Percentiles rank a stretch among this genome's conserved stretches.
phyloP scores from a whole-genome alignment of 1,140 invertebrate species.

The Manduca sexta region DNA sequence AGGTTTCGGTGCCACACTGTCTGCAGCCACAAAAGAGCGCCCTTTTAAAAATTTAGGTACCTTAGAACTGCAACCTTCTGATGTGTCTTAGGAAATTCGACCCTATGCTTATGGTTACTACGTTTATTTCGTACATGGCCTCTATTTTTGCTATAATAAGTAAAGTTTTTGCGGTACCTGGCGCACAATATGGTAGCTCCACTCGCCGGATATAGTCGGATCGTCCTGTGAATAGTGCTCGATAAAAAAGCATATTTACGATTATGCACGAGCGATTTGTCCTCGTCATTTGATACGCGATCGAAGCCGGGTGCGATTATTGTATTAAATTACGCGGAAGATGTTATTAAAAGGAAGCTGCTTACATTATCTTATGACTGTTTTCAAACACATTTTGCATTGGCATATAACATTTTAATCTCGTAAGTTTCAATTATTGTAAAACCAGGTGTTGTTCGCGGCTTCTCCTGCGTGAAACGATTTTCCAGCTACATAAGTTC shows the following conservation, averaged over 20 bases:
- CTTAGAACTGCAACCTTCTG: slow-evolving; percentile 58
- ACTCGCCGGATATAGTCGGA: slow-evolving; percentile 59
- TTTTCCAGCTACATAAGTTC: too few species aligned
- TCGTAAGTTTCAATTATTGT: too few species aligned
- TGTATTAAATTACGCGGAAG: slow-evolving; percentile 51
- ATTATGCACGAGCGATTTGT: slow-evolving; percentile 70
- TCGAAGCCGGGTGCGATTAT: slow-evolving; percentile 46
- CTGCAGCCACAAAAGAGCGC: slow-evolving; percentile 57
- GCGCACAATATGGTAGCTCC: slow-evolving; percentile 45
- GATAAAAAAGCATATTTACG: slow-evolving; percentile 64
- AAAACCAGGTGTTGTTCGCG: too few species aligned
- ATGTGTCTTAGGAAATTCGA: slow-evolving; percentile 23
- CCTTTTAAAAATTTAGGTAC: slow-evolving; percentile 51
- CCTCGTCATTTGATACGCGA: slow-evolving; percentile 51
- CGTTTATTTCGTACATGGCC: slow-evolving; percentile 24
- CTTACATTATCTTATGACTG: slow-evolving; percentile 1
- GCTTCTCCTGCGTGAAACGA: too few species aligned
- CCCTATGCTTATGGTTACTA: slow-evolving; percentile 29
- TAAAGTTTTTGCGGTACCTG: slow-evolving; percentile 47
- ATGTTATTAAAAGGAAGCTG: slow-evolving; percentile 22
- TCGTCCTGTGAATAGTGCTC: slow-evolving; percentile 39
- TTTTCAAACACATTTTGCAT: background rate
- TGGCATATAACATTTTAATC: background rate
- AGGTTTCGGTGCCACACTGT: slow-evolving; percentile 62
- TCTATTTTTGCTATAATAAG: slow-evolving; percentile 40